These are phyloP conservation scores for Poeciliopsis presidionis DNA, from an alignment of 2,797 vertebrate species.

Conservation along the genomic window DNA sequence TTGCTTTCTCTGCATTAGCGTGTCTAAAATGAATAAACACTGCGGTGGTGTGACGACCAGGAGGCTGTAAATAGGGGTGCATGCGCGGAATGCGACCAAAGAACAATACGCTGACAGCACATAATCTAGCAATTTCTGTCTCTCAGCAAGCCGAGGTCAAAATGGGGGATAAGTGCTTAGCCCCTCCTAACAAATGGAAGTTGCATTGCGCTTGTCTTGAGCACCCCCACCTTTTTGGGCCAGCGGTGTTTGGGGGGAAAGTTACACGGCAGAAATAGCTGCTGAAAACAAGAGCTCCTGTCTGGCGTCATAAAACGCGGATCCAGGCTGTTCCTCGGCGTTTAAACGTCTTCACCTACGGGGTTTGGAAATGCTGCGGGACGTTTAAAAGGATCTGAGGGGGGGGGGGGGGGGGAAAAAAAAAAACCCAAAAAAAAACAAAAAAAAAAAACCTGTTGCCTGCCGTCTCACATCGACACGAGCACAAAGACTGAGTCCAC, in stretches of 20 bases:
- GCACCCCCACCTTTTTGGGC: slow-evolving; percentile 58
- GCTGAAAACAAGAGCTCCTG: background rate
- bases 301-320: background rate
- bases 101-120: slow-evolving; percentile 26
- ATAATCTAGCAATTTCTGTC: slow-evolving; percentile 40
- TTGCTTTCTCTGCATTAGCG: background rate
- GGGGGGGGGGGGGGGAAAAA: background rate
- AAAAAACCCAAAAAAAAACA: slow-evolving; percentile 10
- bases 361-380: slow-evolving; percentile 27
- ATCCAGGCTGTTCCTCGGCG: background rate
- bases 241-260: slow-evolving; percentile 48
- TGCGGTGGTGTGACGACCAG: background rate
- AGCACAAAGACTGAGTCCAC: slow-evolving; percentile 66
- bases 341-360: slow-evolving; percentile 22
- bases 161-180: slow-evolving; percentile 74
- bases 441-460: slow-evolving; percentile 80
- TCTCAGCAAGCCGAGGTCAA: slow-evolving; percentile 72
- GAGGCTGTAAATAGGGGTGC: background rate
- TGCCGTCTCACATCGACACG: slow-evolving; percentile 46
- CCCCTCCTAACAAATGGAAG: slow-evolving; percentile 79
- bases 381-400: slow-evolving; percentile 41
- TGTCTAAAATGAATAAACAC: background rate
- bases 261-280: slow-evolving; percentile 39
- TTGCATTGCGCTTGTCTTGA: slow-evolving; percentile 59
- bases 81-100: background rate